Evolutionary conservation across 2,888 invertebrate genomes (phyloP).

Genomic region (Tenthredo amoena): DNA sequence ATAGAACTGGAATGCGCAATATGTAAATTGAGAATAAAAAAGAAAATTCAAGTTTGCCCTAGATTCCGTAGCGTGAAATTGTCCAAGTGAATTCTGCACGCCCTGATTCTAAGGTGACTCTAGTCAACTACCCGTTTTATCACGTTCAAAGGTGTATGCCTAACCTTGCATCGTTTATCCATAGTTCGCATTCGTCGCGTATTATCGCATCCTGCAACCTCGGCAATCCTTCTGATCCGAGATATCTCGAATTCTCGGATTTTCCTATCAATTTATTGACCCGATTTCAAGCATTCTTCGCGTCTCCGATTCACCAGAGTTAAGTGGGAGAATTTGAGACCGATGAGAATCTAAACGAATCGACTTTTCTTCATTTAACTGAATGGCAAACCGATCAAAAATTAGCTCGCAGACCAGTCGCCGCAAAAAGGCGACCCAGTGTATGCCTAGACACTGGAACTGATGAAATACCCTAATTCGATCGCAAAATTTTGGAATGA

Average conservation of each 20-base stretch:
- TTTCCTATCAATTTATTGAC: slow-evolving; percentile 5
- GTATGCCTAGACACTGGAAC: too few relatives aligned
- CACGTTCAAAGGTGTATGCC: slow-evolving; percentile 17
- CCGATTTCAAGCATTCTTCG: slow-evolving; percentile 10
- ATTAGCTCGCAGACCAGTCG: background rate
- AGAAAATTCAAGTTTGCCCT: slow-evolving; percentile 14
- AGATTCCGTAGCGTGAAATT: slow-evolving; percentile 35
- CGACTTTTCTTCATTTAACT: background rate
- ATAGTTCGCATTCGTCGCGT: slow-evolving; percentile 15
- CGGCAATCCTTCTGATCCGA: background rate
- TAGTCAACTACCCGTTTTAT: slow-evolving; percentile 5
- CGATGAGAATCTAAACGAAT: background rate
- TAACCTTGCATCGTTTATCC: background rate
- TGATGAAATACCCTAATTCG: background rate
- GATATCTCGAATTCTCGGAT: background rate
- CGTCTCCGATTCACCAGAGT: background rate
- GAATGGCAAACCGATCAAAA: background rate
- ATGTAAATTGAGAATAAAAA: slow-evolving; percentile 25
- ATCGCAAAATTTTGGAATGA: background rate
- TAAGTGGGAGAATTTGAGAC: background rate
- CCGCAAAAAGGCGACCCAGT: background rate
- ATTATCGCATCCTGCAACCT: slow-evolving; percentile 4
- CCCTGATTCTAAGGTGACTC: background rate
- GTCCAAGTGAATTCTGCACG: slow-evolving; percentile 22
- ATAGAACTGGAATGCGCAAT: slow-evolving; percentile 30